phyloP scores from a whole-genome alignment of 92 coral and sea anemone genomes.

The Phenganax marumi region DNA sequence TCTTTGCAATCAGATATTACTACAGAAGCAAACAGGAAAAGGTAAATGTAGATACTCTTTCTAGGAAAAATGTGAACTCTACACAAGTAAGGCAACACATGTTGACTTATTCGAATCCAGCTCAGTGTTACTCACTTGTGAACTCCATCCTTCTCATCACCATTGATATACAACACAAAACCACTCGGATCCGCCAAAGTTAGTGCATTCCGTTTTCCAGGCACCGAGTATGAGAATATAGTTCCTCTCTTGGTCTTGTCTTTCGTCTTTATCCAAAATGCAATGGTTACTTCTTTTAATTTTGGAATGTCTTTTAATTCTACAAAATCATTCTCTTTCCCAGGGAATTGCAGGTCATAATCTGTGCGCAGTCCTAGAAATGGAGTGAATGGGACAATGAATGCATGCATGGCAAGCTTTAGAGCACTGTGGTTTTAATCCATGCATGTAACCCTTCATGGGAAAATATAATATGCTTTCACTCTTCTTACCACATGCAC shows the following conservation, averaged over 20 bases:
- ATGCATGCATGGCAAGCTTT: background rate
- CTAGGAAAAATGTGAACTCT: too few relatives aligned
- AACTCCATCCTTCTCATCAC: constrained; percentile 31
- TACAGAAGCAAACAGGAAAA: background rate
- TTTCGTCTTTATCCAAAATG: constrained; percentile 40
- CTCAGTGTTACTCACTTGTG: constrained; percentile 16
- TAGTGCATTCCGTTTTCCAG: constrained; percentile 39
- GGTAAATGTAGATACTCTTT: too few relatives aligned
- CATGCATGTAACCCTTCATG: too few relatives aligned
- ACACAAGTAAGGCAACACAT: background rate
- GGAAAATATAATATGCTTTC: background rate
- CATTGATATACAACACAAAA: constrained; percentile 15
- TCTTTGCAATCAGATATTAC: background rate
- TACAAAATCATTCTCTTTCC: constrained; percentile 21
- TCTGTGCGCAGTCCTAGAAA: constrained; percentile 24
- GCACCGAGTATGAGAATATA: constrained; percentile 33
- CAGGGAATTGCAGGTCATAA: constrained; percentile 34
- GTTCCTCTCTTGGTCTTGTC: constrained; percentile 36
- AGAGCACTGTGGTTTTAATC: too few relatives aligned
- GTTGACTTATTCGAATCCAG: too few relatives aligned
- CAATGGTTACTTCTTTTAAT: constrained; percentile 33
- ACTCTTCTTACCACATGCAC: constrained; percentile 74
- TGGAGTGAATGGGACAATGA: background rate
- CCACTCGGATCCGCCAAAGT: constrained; percentile 24
- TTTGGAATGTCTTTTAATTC: constrained; percentile 36